A percentile compares a stretch with the other conserved stretches of the same genome.
Conservation (phyloP, 2,113 vertebrate genomes). For the Chloroceryle aenea region DNA sequence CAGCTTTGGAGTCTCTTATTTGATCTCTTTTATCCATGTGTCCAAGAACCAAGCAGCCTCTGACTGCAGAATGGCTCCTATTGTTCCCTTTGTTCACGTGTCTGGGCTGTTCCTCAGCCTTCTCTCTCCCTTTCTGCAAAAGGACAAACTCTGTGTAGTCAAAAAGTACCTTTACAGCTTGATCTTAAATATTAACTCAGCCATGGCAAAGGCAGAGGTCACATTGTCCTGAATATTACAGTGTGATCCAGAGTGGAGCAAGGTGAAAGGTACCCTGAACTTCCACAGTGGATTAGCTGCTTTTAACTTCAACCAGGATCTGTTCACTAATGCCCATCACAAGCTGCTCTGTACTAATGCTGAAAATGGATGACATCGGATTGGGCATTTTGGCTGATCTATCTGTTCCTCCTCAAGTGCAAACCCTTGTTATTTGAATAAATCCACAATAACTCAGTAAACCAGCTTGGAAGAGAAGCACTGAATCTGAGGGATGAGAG, state of each 20-base stretch:
- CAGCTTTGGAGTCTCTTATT: conserved; percentile 25
- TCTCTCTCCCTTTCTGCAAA: conserved; percentile 4
- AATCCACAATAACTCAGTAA: background rate
- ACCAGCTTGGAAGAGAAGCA: conserved; percentile 17
- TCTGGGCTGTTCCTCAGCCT: background rate
- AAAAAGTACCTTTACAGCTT: background rate
- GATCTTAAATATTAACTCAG: background rate
- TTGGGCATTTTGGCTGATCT: background rate
- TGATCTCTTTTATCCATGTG: conserved; percentile 39
- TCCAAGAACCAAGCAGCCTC: conserved; percentile 11
- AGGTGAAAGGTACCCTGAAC: background rate
- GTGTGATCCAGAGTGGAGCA: background rate
- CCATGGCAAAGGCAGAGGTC: background rate
- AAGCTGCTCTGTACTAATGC: background rate
- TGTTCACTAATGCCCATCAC: background rate
- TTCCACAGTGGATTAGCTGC: background rate
- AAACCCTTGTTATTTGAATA: background rate
- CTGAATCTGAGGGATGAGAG: background rate
- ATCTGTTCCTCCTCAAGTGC: background rate
- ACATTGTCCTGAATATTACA: background rate
- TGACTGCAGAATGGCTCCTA: conserved; percentile 30
- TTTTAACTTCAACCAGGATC: background rate
- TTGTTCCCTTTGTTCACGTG: background rate
- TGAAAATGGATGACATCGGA: background rate
- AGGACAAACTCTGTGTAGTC: background rate